phyloP scores from a whole-genome alignment of 2,888 invertebrate genomes.

The Stenoptilia bipunctidactyla region DNA sequence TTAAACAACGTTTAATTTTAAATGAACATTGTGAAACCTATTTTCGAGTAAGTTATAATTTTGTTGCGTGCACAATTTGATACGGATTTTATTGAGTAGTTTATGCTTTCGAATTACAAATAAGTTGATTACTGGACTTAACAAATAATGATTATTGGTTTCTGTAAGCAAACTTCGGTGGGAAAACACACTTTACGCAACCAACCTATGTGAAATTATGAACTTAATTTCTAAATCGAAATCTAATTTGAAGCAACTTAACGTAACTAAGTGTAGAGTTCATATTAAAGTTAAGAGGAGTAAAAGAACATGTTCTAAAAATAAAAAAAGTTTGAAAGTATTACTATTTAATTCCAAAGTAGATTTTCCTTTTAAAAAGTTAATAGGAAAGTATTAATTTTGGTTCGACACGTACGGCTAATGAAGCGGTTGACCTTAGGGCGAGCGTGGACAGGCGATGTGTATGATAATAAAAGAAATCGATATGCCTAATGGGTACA shows the following conservation, averaged over 20 bases:
- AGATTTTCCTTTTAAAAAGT: no score
- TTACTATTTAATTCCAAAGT: no score
- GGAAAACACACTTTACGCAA: not conserved
- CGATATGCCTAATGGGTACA: slow-evolving; percentile 36
- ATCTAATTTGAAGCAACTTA: no score
- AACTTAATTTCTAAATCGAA: no score
- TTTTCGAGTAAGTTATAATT: slow-evolving; percentile 24
- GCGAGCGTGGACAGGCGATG: slow-evolving; percentile 23
- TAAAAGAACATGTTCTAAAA: no score
- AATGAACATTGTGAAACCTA: slow-evolving; percentile 19
- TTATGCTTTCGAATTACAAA: not conserved
- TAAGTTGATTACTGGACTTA: not conserved
- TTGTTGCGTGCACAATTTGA: slow-evolving; percentile 5
- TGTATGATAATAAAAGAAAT: slow-evolving; percentile 38
- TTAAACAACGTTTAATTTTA: slow-evolving; percentile 21
- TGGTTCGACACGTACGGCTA: slow-evolving; percentile 12
- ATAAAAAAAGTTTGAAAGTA: no score
- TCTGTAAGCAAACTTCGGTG: not conserved
- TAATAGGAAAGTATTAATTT: no score
- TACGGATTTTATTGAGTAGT: not conserved
- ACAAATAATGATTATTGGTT: slow-evolving; percentile 1
- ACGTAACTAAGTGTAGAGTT: no score
- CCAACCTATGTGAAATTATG: not conserved
- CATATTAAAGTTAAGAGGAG: no score
- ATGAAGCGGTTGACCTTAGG: slow-evolving; percentile 33